Base-by-base conservation (phyloP, 2,113 vertebrate genomes). In the Lanius collurio region DNA sequence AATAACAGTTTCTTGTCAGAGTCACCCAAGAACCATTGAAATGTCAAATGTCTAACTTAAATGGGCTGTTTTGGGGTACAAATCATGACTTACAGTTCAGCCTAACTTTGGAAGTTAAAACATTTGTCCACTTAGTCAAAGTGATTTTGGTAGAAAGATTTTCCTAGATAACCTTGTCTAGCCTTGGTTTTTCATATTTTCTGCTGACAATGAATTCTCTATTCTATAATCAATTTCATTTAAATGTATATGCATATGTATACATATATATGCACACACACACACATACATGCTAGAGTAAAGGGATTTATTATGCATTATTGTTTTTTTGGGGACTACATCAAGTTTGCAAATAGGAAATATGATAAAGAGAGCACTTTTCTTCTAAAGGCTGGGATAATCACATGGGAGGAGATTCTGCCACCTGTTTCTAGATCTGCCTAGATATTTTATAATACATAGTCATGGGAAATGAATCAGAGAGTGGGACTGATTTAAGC, bases 21-120 rank as follows among this genome's bases (percentile, higher is more conserved):
- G 6, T 81, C 78, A n/a, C 11, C 7, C 22, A 59, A 47, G 16
- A 73, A 42, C 4, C 4, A 39, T 10, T 82, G 28, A 91, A 75
- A 75, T 39, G 1, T 1, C 7, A 91, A 75, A 75, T 39, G 1
- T 1, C 7, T 60, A 46, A 78, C 8, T 60, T 44, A 46, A 69
- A 8, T 18, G 5, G 27, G 6, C 0, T 0, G 15, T 22, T 63
- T 57, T 63, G 41, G 27, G 7, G n/a, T 6, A 73, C 7, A 47
- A 87, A 71, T 7, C 8, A 41, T 13, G 9, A 28, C 57, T 70
- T 69, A 55, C 1, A 23, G 5, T 62, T 57, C n/a, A 76, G 24
- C 5, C 10, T 83, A 33, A 49, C 13, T 35, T 56, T 49, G 26
- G 8, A 83, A 70, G 7, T 31, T 73, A 68, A 59, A 49, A 62